phyloP scores from a whole-genome alignment of 2,797 vertebrate species.

The Coregonus ussuriensis region DNA sequence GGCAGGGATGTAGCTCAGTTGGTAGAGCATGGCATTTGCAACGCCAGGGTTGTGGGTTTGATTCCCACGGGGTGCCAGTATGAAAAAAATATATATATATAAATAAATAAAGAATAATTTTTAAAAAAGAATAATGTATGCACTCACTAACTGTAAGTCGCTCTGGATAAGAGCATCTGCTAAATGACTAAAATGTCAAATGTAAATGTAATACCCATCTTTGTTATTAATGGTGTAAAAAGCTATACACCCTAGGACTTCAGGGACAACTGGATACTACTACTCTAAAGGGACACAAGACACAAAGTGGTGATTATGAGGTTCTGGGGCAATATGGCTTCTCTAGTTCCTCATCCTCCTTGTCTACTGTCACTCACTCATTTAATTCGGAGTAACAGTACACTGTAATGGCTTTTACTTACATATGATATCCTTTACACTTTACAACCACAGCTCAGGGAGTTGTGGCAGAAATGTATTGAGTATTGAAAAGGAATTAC shows the following conservation, averaged over 20 bases:
- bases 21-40: too few relatives aligned
- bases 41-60: too few relatives aligned
- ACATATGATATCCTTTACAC: not conserved
- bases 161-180: too few relatives aligned
- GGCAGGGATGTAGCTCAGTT: too few relatives aligned
- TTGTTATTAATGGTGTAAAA: not conserved
- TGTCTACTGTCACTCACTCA: constrained; percentile 17
- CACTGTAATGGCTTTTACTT: constrained; percentile 30
- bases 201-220: not conserved
- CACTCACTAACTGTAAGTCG: too few relatives aligned
- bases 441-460: not conserved
- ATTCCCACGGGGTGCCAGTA: too few relatives aligned
- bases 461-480: not conserved
- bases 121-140: too few relatives aligned
- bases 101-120: too few relatives aligned
- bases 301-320: constrained; percentile 39
- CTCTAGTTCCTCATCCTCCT: constrained; percentile 12
- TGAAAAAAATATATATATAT: too few relatives aligned
- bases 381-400: constrained; percentile 17
- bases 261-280: not conserved
- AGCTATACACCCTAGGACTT: not conserved
- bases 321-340: constrained; percentile 14
- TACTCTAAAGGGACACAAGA: constrained; percentile 19
- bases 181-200: too few relatives aligned
- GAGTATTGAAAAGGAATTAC: not conserved